A percentile compares a stretch with the other conserved stretches of the same genome.
phyloP scores from a whole-genome alignment of 2,888 invertebrate genomes.

The Dorcus parallelipipedus region DNA sequence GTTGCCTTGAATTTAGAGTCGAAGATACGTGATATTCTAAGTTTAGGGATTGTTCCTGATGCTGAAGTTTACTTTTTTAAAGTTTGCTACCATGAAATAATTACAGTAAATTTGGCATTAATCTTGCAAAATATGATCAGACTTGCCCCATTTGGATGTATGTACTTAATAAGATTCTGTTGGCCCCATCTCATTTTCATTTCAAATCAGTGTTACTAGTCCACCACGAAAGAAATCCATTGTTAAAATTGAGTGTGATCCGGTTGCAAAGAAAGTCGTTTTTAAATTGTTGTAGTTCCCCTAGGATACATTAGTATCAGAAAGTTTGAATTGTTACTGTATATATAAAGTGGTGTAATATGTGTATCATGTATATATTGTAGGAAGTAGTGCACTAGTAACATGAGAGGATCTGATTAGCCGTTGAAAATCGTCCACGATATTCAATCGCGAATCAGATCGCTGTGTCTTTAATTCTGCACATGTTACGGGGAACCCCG shows the following conservation, averaged over 20 bases:
- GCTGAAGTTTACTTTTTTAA: no score
- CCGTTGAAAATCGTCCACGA: background rate
- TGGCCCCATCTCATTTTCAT: background rate
- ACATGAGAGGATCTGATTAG: slow-evolving; percentile 18
- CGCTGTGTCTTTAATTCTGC: background rate
- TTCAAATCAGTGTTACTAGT: slow-evolving; percentile 24
- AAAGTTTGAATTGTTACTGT: slow-evolving; percentile 18
- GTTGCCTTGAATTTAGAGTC: no score
- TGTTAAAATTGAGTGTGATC: background rate
- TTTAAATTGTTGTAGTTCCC: background rate
- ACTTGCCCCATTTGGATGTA: background rate
- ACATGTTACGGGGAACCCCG: background rate
- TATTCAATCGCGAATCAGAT: background rate
- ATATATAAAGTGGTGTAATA: slow-evolving; percentile 24
- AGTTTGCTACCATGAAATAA: no score
- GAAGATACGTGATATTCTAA: no score
- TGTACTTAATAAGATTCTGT: background rate
- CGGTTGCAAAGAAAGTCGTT: background rate
- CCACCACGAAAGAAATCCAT: slow-evolving; percentile 11
- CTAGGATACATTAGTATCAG: background rate
- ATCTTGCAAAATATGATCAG: no score
- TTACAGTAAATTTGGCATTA: no score
- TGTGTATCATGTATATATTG: slow-evolving; percentile 27
- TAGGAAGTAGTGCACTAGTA: slow-evolving; percentile 33
- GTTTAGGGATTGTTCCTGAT: no score